Evolutionary conservation across 2,113 vertebrate genomes (phyloP).

Genomic region (Oncorhynchus tshawytscha): DNA sequence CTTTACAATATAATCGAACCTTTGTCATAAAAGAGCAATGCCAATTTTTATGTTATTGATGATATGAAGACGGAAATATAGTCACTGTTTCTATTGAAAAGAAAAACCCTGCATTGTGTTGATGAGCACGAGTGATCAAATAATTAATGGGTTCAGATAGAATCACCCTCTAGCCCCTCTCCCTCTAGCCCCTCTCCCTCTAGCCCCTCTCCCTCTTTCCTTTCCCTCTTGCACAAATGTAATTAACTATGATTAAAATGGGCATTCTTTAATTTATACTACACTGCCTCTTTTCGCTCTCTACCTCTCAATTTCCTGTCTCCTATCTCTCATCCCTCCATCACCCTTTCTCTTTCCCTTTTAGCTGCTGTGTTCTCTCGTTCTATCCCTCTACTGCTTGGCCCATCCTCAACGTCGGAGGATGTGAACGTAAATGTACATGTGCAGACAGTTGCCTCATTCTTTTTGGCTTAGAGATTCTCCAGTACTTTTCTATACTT

Average conservation of each 20-base stretch:
- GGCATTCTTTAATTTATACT: conserved; percentile 67
- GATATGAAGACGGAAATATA: conserved; percentile 38
- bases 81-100: conserved; percentile 32
- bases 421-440: background rate
- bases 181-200: conserved; percentile 37
- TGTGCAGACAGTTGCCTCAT: background rate
- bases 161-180: conserved; percentile 41
- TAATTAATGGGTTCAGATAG: conserved; percentile 43
- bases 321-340: conserved; percentile 39
- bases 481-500: too few relatives aligned
- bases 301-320: conserved; percentile 58
- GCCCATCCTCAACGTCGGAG: background rate
- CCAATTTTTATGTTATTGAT: conserved; percentile 24
- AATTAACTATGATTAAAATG: conserved; percentile 72
- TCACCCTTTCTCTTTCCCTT: conserved; percentile 26
- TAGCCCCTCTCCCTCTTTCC: conserved; percentile 31
- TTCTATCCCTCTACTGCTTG: background rate
- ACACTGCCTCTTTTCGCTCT: conserved; percentile 40
- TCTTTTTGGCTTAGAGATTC: too few relatives aligned
- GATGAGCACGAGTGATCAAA: conserved; percentile 47
- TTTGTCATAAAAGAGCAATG: too few relatives aligned
- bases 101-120: conserved; percentile 23
- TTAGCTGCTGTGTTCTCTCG: background rate
- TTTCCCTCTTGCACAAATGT: conserved; percentile 56
- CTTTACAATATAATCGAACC: too few relatives aligned